Evolutionary conservation across 2,113 vertebrate species (phyloP).

Genomic region (Perca flavescens): DNA sequence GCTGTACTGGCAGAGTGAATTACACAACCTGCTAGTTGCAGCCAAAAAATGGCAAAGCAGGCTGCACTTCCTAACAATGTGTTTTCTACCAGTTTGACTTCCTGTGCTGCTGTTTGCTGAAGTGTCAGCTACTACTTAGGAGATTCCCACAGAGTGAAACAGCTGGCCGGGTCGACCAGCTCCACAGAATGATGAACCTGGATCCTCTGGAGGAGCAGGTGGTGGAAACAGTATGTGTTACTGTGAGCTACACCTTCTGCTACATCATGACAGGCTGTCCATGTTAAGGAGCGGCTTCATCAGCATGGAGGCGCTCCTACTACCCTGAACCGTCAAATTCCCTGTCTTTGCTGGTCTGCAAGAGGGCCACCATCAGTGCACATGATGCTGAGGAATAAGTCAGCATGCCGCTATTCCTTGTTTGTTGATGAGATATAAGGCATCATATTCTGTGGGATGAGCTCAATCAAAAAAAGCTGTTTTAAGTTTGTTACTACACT

Average conservation of each 20-base stretch:
- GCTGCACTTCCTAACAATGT: background rate
- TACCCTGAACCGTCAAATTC: background rate
- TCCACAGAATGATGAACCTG: conserved; percentile 11
- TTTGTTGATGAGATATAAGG: background rate
- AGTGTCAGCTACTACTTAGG: conserved; percentile 5
- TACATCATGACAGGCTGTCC: conserved; percentile 21
- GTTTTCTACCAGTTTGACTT: conserved; percentile 19
- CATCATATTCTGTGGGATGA: background rate
- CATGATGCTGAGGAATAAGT: background rate
- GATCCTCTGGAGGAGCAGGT: conserved; percentile 8
- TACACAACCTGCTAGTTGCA: background rate
- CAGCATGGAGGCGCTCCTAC: background rate
- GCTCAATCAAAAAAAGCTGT: background rate
- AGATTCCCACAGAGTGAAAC: conserved; percentile 19
- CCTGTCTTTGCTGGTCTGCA: background rate
- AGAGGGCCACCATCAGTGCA: too few relatives aligned
- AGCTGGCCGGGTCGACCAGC: conserved; percentile 22
- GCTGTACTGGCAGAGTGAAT: background rate
- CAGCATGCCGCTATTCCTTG: background rate
- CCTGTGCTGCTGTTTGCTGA: conserved; percentile 7
- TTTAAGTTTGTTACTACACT: background rate
- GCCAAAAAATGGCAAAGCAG: background rate
- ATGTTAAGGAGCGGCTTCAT: background rate
- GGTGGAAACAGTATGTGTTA: conserved; percentile 7
- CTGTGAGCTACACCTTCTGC: conserved; percentile 24